A percentile compares a stretch with the other conserved stretches of the same genome.
Evolutionary conservation across 2,113 vertebrate species (phyloP).

Genomic region (Rhipidura dahli): DNA sequence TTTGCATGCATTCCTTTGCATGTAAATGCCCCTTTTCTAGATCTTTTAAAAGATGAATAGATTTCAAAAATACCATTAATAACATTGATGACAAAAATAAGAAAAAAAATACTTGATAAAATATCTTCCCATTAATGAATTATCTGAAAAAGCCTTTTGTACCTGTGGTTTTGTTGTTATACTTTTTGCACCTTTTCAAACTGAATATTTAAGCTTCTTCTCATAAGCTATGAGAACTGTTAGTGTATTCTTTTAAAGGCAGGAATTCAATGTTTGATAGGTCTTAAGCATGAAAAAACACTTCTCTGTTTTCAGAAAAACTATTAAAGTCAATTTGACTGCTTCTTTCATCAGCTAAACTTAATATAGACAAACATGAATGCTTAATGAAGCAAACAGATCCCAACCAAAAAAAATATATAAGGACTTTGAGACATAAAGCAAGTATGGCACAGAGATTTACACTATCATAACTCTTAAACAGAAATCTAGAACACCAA

Average conservation of each 20-base stretch:
- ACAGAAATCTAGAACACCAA: background rate
- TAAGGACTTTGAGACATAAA: background rate
- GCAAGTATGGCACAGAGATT: background rate
- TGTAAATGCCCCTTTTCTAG: background rate
- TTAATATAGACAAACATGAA: background rate
- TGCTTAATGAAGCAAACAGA: background rate
- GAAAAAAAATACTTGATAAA: background rate
- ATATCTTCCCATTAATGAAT: background rate
- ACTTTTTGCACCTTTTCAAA: background rate
- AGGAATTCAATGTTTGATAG: background rate
- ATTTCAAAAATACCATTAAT: background rate
- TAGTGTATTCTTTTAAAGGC: background rate
- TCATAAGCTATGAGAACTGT: background rate
- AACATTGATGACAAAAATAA: background rate
- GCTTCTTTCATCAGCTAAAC: background rate
- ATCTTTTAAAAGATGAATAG: background rate
- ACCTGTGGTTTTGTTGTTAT: background rate
- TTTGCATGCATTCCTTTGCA: background rate
- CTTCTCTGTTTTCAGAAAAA: background rate
- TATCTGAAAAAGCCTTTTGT: background rate
- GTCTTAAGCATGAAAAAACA: background rate
- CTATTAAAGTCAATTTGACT: background rate
- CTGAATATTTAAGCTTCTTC: background rate
- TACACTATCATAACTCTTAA: background rate
- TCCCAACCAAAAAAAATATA: background rate